Conservation (phyloP, 2,888 invertebrate species). For the Eupithecia subumbrata region DNA sequence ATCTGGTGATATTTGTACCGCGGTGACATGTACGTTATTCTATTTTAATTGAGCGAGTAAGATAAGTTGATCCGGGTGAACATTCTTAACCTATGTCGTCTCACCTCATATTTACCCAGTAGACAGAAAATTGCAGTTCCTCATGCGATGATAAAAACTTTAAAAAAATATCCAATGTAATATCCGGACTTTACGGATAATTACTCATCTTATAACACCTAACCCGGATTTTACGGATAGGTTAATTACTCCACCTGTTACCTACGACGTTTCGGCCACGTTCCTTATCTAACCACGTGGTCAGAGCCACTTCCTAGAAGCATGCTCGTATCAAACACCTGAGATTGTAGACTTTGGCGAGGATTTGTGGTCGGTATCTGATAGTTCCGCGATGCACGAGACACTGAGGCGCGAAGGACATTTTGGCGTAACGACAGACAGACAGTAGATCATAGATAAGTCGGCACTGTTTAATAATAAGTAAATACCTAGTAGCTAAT, state of each 20-base stretch:
- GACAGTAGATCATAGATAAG: no score
- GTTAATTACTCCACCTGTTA: background rate
- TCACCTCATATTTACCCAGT: background rate
- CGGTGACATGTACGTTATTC: background rate
- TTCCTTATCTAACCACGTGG: background rate
- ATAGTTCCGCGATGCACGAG: background rate
- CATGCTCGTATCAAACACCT: background rate
- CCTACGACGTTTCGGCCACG: background rate
- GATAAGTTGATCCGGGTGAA: conserved; percentile 2
- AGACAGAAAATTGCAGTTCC: background rate
- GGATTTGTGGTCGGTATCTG: background rate
- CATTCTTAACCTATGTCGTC: conserved; percentile 1
- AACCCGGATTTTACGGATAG: no score
- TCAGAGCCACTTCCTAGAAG: background rate
- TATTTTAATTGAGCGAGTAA: background rate
- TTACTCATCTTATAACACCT: background rate
- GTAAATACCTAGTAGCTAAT: no score
- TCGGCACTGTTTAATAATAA: no score
- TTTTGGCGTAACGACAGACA: background rate
- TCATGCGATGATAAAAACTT: background rate
- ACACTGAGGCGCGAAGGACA: background rate
- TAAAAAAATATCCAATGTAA: background rate
- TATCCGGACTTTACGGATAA: background rate
- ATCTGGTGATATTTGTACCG: background rate
- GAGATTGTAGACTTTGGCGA: background rate